phyloP scores from a whole-genome alignment of 2,113 vertebrate species.

The Kobus ellipsiprymnus region DNA sequence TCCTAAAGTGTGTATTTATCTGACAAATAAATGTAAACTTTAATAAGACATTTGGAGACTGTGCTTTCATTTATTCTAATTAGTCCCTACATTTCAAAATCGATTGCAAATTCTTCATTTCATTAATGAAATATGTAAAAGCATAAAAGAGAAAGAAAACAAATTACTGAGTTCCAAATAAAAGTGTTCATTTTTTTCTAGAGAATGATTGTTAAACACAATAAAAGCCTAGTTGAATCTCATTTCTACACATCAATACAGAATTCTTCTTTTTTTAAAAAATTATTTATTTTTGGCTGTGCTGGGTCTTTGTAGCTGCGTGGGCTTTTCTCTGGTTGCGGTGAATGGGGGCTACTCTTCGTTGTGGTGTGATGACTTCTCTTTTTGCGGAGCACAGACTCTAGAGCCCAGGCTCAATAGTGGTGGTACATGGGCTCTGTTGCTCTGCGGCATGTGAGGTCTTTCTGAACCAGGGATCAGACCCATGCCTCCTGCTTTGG shows the following conservation, averaged over 20 bases:
- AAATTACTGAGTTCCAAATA: constrained; percentile 49
- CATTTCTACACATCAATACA: constrained; percentile 52
- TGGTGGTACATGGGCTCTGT: not conserved
- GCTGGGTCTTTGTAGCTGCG: not conserved
- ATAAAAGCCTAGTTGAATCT: constrained; percentile 48
- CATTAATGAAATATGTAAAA: constrained; percentile 63
- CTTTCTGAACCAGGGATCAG: not conserved
- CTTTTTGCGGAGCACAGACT: not conserved
- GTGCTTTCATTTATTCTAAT: constrained; percentile 67
- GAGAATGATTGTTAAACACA: constrained; percentile 64
- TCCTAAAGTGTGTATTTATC: constrained; percentile 17
- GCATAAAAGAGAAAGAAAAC: constrained; percentile 62
- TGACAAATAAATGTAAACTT: constrained; percentile 25
- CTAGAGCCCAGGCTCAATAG: not conserved
- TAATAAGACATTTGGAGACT: not conserved
- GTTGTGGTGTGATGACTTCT: rapidly evolving
- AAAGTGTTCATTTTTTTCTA: constrained; percentile 49
- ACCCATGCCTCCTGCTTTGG: not conserved
- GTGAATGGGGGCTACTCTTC: not conserved
- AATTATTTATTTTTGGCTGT: not conserved
- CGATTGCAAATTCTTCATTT: constrained; percentile 49
- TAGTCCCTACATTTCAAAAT: constrained; percentile 65
- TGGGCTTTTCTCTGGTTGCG: not conserved
- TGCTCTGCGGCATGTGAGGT: not conserved
- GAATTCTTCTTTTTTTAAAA: not conserved